phyloP scores from a whole-genome alignment of 2,797 vertebrate species.

The Galago senegalensis region DNA sequence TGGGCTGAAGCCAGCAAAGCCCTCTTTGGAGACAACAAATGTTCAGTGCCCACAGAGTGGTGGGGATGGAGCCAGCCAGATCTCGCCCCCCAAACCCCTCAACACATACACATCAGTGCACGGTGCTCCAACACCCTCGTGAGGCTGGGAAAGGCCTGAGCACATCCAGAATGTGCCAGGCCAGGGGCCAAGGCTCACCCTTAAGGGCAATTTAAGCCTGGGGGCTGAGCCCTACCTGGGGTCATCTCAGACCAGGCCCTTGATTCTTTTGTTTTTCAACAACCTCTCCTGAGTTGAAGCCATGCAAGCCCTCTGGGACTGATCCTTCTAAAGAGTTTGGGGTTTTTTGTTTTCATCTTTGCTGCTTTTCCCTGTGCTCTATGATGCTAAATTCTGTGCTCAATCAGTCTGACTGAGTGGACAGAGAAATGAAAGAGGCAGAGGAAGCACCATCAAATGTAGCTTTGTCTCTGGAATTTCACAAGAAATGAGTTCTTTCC shows the following conservation, averaged over 20 bases:
- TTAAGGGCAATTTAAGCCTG: slow-evolving; percentile 66
- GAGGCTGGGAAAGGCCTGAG: slow-evolving; percentile 71
- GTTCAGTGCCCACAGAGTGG: slow-evolving; percentile 58
- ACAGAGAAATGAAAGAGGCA: slow-evolving; percentile 86
- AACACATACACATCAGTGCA: neutral
- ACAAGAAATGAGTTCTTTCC: slow-evolving; percentile 64
- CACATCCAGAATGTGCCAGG: neutral
- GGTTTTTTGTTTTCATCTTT: slow-evolving; percentile 82
- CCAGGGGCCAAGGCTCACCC: slow-evolving; percentile 66
- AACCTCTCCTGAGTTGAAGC: slow-evolving; percentile 76
- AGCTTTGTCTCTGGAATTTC: slow-evolving; percentile 83
- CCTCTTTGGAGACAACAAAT: slow-evolving; percentile 81
- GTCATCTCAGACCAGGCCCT: slow-evolving; percentile 13
- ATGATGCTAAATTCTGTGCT: slow-evolving; percentile 54
- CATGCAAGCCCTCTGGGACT: slow-evolving; percentile 75
- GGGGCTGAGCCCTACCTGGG: slow-evolving; percentile 69
- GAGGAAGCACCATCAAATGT: slow-evolving; percentile 81
- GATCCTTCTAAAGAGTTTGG: slow-evolving; percentile 78
- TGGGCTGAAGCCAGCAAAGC: slow-evolving; percentile 79
- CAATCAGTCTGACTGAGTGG: slow-evolving; percentile 78
- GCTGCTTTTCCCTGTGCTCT: neutral
- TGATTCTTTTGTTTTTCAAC: slow-evolving; percentile 68
- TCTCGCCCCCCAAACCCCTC: neutral
- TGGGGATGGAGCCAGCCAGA: neutral
- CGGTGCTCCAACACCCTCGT: slow-evolving; percentile 60